phyloP scores from a whole-genome alignment of 2,888 invertebrate species.

The Apodemia zela region DNA sequence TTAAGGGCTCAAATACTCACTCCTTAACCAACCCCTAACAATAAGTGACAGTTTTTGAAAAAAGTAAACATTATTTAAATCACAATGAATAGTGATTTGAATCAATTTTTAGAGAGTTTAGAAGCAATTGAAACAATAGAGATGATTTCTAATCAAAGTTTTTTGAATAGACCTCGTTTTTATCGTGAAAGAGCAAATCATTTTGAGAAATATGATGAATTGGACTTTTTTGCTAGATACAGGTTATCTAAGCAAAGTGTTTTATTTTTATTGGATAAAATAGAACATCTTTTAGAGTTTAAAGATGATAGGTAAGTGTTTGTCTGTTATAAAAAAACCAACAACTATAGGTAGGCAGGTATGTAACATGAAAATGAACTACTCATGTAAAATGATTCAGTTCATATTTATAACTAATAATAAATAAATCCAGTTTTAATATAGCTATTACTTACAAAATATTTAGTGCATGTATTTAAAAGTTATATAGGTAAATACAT shows the following conservation, averaged over 20 bases:
- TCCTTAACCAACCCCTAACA: no score
- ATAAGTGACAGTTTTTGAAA: no score
- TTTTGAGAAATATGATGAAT: background rate
- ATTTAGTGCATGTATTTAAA: background rate
- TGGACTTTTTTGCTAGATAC: background rate
- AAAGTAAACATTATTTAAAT: no score
- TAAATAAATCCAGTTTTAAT: background rate
- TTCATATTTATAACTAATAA: background rate
- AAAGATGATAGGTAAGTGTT: background rate
- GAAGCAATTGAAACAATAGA: background rate
- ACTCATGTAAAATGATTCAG: background rate
- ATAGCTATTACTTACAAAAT: background rate
- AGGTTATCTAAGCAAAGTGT: background rate
- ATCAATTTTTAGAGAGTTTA: background rate
- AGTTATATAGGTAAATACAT: background rate
- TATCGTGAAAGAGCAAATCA: background rate
- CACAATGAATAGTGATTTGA: background rate
- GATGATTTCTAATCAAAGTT: background rate
- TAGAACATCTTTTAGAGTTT: background rate
- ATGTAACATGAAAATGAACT: no score
- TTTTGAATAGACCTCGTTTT: background rate
- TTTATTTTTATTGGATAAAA: background rate
- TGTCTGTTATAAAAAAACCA: no score
- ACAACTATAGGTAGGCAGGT: no score
- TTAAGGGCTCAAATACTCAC: no score